Evolutionary conservation across 2,113 vertebrate species (phyloP).

Genomic region (Macroglossus sobrinus): DNA sequence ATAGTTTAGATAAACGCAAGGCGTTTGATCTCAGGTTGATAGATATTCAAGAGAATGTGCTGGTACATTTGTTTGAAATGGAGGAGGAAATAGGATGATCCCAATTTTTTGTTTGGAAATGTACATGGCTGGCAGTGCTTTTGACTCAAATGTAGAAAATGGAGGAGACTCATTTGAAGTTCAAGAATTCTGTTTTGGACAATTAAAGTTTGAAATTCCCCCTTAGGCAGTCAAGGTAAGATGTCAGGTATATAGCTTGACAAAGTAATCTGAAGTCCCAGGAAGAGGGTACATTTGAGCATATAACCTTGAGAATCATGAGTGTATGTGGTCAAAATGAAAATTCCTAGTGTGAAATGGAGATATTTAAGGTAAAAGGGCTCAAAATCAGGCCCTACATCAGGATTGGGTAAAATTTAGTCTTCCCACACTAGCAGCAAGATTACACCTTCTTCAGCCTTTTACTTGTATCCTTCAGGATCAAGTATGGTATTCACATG

Average conservation of each 20-base stretch:
- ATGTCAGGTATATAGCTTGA: not conserved
- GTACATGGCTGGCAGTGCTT: not conserved
- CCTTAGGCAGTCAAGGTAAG: not conserved
- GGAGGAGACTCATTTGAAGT: not conserved
- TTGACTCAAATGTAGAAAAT: not conserved
- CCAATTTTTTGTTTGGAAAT: not conserved
- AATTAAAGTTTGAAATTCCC: not conserved
- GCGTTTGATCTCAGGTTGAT: not conserved
- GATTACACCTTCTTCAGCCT: not conserved
- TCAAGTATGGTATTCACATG: not conserved
- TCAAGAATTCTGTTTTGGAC: not conserved
- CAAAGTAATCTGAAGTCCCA: not conserved
- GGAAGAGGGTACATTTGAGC: not conserved
- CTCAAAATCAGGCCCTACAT: not conserved
- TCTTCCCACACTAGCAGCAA: not conserved
- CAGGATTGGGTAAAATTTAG: not conserved
- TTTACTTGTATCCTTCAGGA: not conserved
- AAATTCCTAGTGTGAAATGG: not conserved
- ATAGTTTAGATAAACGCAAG: not conserved
- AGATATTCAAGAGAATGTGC: not conserved
- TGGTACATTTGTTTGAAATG: not conserved
- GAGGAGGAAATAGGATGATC: not conserved
- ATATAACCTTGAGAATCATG: not conserved
- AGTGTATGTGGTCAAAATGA: not conserved
- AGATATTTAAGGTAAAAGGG: not conserved